These are phyloP conservation scores for Drosophila orosa DNA, from an alignment of 1,140 invertebrate species.

Conservation along the genomic window DNA sequence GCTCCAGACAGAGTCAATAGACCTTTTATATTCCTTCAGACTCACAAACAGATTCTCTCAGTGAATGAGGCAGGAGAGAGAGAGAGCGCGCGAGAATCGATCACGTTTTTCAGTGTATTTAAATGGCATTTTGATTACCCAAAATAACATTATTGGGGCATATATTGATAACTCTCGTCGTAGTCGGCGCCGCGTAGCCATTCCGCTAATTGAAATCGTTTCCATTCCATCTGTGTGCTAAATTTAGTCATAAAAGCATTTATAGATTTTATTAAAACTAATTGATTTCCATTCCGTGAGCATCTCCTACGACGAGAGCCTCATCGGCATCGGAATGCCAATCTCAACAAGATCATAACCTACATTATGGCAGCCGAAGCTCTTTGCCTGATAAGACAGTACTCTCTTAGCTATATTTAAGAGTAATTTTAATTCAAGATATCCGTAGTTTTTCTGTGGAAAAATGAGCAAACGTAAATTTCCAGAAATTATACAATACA, in stretches of 20 bases:
- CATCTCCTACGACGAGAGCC: not conserved
- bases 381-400: constrained; percentile 24
- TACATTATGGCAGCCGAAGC: constrained; percentile 45
- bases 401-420: constrained; percentile 27
- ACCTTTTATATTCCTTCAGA: constrained; percentile 49
- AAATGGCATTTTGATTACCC: constrained; percentile 39
- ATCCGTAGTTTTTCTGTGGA: not conserved
- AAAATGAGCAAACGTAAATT: constrained; percentile 1
- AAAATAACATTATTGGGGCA: constrained; percentile 24
- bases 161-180: constrained; percentile 29
- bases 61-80: not conserved
- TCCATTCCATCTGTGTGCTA: constrained; percentile 39
- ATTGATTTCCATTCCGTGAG: constrained; percentile 51
- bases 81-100: not conserved
- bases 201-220: constrained; percentile 34
- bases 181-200: too few relatives aligned
- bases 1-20: constrained; percentile 74
- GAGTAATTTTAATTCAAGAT: constrained; percentile 1
- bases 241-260: constrained; percentile 53
- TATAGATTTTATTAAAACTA: constrained; percentile 48
- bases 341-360: constrained; percentile 63
- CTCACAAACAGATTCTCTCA: constrained; percentile 23
- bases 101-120: constrained; percentile 27
- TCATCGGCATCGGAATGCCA: constrained; percentile 14
- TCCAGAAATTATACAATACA: constrained; percentile 7